Base-by-base conservation (phyloP, 2,113 vertebrate genomes). In the Rhinolophus ferrumequinum region DNA sequence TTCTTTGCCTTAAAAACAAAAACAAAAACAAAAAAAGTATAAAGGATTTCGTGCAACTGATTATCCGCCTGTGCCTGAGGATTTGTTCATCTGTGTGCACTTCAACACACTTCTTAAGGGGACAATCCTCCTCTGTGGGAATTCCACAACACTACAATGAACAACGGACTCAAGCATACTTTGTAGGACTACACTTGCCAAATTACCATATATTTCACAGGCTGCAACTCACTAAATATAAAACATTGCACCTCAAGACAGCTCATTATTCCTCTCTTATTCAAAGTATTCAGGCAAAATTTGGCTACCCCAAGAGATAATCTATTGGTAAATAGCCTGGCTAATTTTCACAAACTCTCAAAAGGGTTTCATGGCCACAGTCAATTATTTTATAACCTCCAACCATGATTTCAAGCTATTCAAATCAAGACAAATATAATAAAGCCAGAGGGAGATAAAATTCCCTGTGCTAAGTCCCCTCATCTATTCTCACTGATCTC, bases 321-420 rank as follows among this genome's bases (percentile, higher is more conserved):
- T 41, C 81, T 95, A 76, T n/a, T 85, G 54, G 64, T 44, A 91
- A 90, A 95, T 0, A 95, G 26, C 47, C 76, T 72, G 22, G 30
- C 28, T 90, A 70, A 54, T 77, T 91, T 28, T 96, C 64, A 93
- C n/a, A 88, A 77, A 94, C 44, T 91, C 70, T 94, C 56, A 93
- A 67, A 95, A 75, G 60, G 41, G 24, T 89, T 92, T 88, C 58
- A 84, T 14, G 64, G n/a, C 26, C 80, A 77, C 18, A 52, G 24
- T 82, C 70, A 88, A 93, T 73, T 96, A 96, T 84, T 95, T 88
- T 91, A 93, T 87, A 90, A 96, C 19, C 35, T 83, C 66, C 76
- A 84, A 66, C n/a, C 67, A 93, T 38, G 41, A 88, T 87, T 83
- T 93, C 83, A 88, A 88, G 58, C 35, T 64, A 76, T 81, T 88